Evolutionary conservation across 2,888 invertebrate genomes (phyloP).

Genomic region (Tiliacea aurago): DNA sequence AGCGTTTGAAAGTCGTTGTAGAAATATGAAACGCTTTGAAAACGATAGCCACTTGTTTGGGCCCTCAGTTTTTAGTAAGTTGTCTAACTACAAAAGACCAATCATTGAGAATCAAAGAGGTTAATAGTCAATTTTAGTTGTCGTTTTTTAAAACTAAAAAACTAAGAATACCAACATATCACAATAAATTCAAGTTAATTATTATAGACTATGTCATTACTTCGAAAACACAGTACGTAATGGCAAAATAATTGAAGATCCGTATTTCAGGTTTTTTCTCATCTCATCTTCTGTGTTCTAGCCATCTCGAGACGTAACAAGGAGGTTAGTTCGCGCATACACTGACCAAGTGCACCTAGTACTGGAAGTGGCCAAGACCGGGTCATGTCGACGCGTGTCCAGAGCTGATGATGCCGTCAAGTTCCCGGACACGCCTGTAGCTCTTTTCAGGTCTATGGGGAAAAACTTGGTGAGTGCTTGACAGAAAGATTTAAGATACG

Average conservation of each 20-base stretch:
- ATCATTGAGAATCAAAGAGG: background rate
- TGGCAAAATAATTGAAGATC: background rate
- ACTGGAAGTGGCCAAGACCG: conserved; percentile 69
- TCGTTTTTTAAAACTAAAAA: background rate
- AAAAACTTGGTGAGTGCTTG: conserved; percentile 63
- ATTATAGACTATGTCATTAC: background rate
- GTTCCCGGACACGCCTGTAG: conserved; percentile 71
- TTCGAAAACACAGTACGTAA: background rate
- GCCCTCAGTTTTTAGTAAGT: background rate
- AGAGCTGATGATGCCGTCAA: conserved; percentile 50
- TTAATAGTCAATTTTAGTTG: background rate
- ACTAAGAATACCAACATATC: background rate
- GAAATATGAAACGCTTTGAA: no score
- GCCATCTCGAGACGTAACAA: conserved; percentile 47
- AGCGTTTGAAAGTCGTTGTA: no score
- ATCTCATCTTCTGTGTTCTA: conserved; percentile 28
- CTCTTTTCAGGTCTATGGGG: conserved; percentile 63
- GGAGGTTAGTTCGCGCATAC: conserved; percentile 64
- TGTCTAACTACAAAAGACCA: background rate
- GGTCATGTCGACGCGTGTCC: conserved; percentile 65
- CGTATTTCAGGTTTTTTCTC: background rate
- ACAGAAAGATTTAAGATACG: background rate
- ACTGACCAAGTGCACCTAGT: conserved; percentile 64
- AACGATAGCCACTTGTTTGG: no score
- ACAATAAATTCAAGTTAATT: background rate